Conservation (phyloP, 2,797 vertebrate species). For the Takifugu rubripes region DNA sequence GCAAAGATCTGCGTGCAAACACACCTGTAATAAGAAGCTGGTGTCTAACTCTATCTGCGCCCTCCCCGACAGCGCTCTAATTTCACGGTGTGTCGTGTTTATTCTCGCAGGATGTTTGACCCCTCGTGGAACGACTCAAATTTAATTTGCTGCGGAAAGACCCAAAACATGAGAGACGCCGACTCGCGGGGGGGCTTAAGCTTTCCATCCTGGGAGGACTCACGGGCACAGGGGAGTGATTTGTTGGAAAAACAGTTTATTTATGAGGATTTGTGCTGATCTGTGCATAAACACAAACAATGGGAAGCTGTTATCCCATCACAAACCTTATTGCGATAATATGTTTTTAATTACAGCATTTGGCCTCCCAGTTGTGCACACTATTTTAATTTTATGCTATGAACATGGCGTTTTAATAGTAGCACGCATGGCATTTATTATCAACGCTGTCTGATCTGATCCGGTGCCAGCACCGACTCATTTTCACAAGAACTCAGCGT, state of each 20-base stretch:
- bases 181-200: constrained; percentile 54
- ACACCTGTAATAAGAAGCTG: constrained; percentile 69
- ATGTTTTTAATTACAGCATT: constrained; percentile 51
- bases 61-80: constrained; percentile 71
- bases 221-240: constrained; percentile 52
- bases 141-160: constrained; percentile 72
- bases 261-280: constrained; percentile 68
- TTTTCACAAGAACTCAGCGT: too few species aligned
- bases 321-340: constrained; percentile 38
- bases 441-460: background rate
- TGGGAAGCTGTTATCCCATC: constrained; percentile 37
- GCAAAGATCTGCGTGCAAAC: constrained; percentile 54
- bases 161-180: constrained; percentile 54
- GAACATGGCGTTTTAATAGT: constrained; percentile 14
- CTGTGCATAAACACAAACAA: constrained; percentile 49
- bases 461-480: constrained; percentile 5
- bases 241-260: constrained; percentile 66
- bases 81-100: constrained; percentile 78
- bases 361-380: constrained; percentile 19
- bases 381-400: constrained; percentile 19
- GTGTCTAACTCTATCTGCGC: constrained; percentile 65
- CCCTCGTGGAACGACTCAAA: constrained; percentile 74
- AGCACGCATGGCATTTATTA: constrained; percentile 23
- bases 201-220: constrained; percentile 49
- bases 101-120: constrained; percentile 74